These are phyloP conservation scores for Todiramphus chloris DNA, from an alignment of 2,113 vertebrate genomes.

Conservation along the genomic window DNA sequence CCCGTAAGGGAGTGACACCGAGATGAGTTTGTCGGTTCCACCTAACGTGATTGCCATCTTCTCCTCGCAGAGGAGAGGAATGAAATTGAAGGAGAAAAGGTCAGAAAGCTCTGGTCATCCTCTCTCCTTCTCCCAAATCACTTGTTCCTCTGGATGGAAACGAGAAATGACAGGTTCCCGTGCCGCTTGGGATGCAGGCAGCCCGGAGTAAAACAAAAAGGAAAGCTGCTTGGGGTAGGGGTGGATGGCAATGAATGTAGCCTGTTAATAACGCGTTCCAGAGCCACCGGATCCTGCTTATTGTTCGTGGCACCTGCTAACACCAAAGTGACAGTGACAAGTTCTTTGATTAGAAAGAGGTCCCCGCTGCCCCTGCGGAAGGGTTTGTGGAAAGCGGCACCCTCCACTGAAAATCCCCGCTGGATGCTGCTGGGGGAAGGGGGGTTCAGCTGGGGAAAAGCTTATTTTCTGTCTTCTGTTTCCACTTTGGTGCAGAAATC, in stretches of 20 bases:
- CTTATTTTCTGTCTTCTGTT: background rate
- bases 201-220: slow-evolving; percentile 54
- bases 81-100: slow-evolving; percentile 89
- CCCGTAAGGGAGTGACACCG: slow-evolving; percentile 46
- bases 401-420: background rate
- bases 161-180: slow-evolving; percentile 74
- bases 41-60: slow-evolving; percentile 78
- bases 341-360: slow-evolving; percentile 31
- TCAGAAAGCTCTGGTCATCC: slow-evolving; percentile 81
- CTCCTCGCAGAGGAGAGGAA: slow-evolving; percentile 58
- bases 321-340: slow-evolving; percentile 38
- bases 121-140: slow-evolving; percentile 74
- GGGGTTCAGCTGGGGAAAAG: background rate
- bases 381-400: background rate
- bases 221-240: slow-evolving; percentile 44
- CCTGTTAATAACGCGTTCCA: background rate
- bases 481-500: background rate
- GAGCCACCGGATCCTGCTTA: background rate
- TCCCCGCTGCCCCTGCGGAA: background rate
- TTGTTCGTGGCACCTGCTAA: slow-evolving; percentile 28
- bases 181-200: slow-evolving; percentile 60
- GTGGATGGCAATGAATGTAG: background rate
- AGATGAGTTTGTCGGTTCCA: slow-evolving; percentile 83
- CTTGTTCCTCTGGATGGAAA: slow-evolving; percentile 77
- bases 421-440: accelerated